Evolutionary conservation across 2,797 vertebrate species (phyloP), one percentile per base, ranked within the genome.

Genomic region (Hydrolagus colliei): DNA sequence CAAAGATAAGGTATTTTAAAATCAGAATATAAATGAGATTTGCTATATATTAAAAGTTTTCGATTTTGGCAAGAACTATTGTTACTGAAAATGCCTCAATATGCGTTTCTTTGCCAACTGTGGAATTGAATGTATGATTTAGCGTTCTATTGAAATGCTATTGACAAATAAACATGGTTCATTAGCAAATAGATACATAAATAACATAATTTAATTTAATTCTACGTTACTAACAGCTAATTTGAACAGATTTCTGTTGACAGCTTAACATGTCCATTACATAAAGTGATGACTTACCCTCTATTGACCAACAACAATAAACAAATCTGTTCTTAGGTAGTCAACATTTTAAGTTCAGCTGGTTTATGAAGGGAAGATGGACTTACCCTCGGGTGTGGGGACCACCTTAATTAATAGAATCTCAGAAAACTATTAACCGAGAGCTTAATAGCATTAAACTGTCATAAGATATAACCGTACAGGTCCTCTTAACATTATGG

Each of bases 11-110:
- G 35, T 14, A 41, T 82, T 82, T 68, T 67, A 82, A 32, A 1
- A 82, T 71, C 27, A 84, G 11, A 35, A 68, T 68, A 67, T 82
- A 67, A 82, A 68, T 84, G 65, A 68, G 32, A 35, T 18, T 84
- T 84, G 16, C 79, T 41, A 9, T 71, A 68, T 68, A 71, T 80
- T 6, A 27, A 65, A 62, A 22, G 27, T 77, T 16, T 32, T 80
- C 67, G 22, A 32, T 80, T 3, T 5, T 32, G 6, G 78, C 22
- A 14, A 80, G 2, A 6, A 27, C 78, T n/a, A 41, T 67, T 80
- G 63, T 65, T 71, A 68, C 27, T 18, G 67, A 35, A 32, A 71
- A 35, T 18, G 41, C 11, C 11, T 65, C 32, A 63, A 27, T 27
- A 27, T 80, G 18, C 65, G 62, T 80, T 13, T 84, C 61, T 65